phyloP scores from a whole-genome alignment of 37 sponge, comb jelly and placozoan species.

The Chondrilla cf. caribensis region DNA sequence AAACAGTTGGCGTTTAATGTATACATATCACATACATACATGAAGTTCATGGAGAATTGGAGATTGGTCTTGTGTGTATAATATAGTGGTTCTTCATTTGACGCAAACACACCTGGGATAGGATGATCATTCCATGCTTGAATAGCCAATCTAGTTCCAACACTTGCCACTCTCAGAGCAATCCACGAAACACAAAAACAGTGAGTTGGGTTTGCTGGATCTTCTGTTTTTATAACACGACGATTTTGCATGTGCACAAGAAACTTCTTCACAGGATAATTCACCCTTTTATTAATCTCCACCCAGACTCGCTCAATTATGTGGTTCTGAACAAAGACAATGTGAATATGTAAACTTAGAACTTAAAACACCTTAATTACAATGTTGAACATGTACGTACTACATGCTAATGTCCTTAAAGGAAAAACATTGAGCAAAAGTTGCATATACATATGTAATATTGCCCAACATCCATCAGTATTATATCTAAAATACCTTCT shows the following conservation, averaged over 20 bases:
- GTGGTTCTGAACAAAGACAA: conserved; percentile 28
- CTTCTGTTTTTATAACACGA: conserved; percentile 7
- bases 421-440: too few relatives aligned
- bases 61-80: neutral
- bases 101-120: conserved; percentile 31
- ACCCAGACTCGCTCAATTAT: conserved; percentile 11
- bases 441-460: neutral
- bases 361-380: too few relatives aligned
- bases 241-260: conserved; percentile 7
- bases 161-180: conserved; percentile 20
- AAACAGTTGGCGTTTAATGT: too few relatives aligned
- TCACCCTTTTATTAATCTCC: conserved; percentile 20
- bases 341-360: neutral
- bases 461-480: neutral
- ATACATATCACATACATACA: neutral
- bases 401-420: too few relatives aligned
- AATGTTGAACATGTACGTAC: too few relatives aligned
- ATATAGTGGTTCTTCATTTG: too few relatives aligned
- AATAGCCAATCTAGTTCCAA: conserved; percentile 31
- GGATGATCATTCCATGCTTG: conserved; percentile 61
- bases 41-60: neutral
- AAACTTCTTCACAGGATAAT: conserved; percentile 19
- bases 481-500: conserved; percentile 16
- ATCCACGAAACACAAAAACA: conserved; percentile 59
- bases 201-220: conserved; percentile 12